A percentile compares a stretch with the other conserved stretches of the same genome.
phyloP scores from a whole-genome alignment of 2,888 invertebrate genomes.

The Papilio elwesi region DNA sequence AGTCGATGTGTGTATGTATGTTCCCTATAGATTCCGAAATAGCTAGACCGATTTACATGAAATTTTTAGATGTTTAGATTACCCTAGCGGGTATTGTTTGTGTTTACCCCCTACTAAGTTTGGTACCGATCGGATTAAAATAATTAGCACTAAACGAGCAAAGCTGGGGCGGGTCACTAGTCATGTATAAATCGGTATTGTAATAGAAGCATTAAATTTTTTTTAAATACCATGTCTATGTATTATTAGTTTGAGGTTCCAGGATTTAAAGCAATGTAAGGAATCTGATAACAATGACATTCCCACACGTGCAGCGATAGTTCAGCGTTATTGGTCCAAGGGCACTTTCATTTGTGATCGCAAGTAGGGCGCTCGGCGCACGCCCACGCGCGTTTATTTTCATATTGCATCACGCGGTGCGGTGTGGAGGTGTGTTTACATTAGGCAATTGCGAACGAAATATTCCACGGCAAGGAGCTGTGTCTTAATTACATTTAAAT shows the following conservation, averaged over 20 bases:
- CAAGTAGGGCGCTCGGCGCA: conserved; percentile 44
- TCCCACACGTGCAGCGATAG: conserved; percentile 20
- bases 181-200: too few relatives aligned
- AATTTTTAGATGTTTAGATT: too few relatives aligned
- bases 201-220: too few relatives aligned
- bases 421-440: conserved; percentile 26
- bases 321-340: conserved; percentile 44
- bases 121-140: too few relatives aligned
- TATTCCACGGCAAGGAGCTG: neutral
- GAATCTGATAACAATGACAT: conserved; percentile 4
- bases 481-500: conserved; percentile 12
- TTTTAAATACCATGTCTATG: neutral
- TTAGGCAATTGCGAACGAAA: conserved; percentile 28
- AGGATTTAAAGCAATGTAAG: neutral
- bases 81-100: too few relatives aligned
- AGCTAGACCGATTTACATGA: too few relatives aligned
- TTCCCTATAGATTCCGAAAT: too few relatives aligned
- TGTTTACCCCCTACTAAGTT: too few relatives aligned
- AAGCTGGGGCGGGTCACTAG: too few relatives aligned
- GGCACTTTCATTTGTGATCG: conserved; percentile 51
- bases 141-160: too few relatives aligned
- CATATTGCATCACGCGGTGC: conserved; percentile 33
- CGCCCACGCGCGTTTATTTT: conserved; percentile 41
- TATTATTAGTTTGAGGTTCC: neutral
- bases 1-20: too few relatives aligned